Percentiles rank a stretch among this genome's conserved stretches.
Evolutionary conservation across 2,797 vertebrate genomes (phyloP).

Genomic region (Trematomus bernacchii): DNA sequence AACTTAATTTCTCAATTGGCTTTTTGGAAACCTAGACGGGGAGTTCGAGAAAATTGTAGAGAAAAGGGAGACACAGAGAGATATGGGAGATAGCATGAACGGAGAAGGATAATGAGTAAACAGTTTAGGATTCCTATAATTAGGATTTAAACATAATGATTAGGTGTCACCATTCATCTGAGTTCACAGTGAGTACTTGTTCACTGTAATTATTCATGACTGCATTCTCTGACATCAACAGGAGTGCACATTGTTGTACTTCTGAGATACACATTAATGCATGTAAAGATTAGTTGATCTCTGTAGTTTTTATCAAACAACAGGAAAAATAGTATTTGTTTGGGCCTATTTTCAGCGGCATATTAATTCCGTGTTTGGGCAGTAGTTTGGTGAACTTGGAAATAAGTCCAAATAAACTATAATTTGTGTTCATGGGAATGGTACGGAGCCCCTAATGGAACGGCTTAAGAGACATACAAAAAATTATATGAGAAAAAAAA

Average conservation of each 20-base stretch:
- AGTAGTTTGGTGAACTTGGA: background rate
- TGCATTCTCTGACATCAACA: background rate
- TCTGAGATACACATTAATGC: background rate
- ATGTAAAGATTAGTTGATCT: background rate
- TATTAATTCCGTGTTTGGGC: background rate
- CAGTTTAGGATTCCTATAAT: background rate
- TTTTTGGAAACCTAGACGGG: background rate
- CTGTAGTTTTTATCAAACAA: background rate
- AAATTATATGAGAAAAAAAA: no score
- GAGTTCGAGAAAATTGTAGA: background rate
- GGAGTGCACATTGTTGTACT: background rate
- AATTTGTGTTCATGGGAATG: no score
- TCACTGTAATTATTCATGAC: background rate
- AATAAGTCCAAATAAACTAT: background rate
- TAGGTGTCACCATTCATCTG: constrained; percentile 2
- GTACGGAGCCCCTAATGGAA: no score
- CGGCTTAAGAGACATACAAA: no score
- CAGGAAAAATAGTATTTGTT: background rate
- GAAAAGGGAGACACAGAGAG: background rate
- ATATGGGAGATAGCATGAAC: background rate
- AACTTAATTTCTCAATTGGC: constrained; percentile 13
- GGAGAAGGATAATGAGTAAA: background rate
- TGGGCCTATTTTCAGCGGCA: background rate
- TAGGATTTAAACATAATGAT: constrained; percentile 11
- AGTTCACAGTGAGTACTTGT: background rate